Percentiles rank a stretch among this genome's conserved stretches.
Evolutionary conservation across 2,797 vertebrate species (phyloP).

Genomic region (Neomorphus geoffroyi): DNA sequence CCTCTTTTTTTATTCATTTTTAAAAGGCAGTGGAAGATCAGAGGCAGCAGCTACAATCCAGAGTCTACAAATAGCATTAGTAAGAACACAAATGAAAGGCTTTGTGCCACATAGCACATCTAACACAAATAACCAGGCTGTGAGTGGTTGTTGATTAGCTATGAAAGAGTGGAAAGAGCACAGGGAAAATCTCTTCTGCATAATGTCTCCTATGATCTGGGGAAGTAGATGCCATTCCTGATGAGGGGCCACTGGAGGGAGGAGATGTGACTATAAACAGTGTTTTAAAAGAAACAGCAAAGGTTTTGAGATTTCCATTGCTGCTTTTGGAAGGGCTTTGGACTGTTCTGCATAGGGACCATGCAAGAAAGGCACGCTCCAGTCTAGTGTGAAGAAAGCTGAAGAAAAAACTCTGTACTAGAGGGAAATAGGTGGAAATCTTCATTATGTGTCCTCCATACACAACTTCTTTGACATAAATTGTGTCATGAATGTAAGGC

Average conservation of each 20-base stretch:
- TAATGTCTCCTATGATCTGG: background rate
- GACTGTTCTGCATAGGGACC: background rate
- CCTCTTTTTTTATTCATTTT: conserved; percentile 19
- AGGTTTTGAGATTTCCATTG: background rate
- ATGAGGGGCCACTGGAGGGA: background rate
- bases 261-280: background rate
- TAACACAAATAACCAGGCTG: conserved; percentile 33
- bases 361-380: background rate
- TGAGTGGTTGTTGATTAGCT: conserved; percentile 49
- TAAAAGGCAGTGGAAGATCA: conserved; percentile 62
- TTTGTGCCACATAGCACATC: conserved; percentile 42
- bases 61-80: conserved; percentile 50
- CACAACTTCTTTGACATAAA: background rate
- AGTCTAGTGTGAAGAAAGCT: background rate
- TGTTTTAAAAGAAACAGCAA: background rate
- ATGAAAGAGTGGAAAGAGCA: conserved; percentile 21
- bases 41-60: conserved; percentile 43
- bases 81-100: conserved; percentile 55
- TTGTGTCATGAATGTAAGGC: background rate
- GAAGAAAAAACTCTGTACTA: background rate
- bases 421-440: background rate
- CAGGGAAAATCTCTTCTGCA: conserved; percentile 5
- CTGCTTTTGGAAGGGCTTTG: background rate
- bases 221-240: background rate
- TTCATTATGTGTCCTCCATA: background rate